These are phyloP conservation scores for Zaprionus inermis DNA, from an alignment of 1,140 invertebrate species.

Conservation along the genomic window DNA sequence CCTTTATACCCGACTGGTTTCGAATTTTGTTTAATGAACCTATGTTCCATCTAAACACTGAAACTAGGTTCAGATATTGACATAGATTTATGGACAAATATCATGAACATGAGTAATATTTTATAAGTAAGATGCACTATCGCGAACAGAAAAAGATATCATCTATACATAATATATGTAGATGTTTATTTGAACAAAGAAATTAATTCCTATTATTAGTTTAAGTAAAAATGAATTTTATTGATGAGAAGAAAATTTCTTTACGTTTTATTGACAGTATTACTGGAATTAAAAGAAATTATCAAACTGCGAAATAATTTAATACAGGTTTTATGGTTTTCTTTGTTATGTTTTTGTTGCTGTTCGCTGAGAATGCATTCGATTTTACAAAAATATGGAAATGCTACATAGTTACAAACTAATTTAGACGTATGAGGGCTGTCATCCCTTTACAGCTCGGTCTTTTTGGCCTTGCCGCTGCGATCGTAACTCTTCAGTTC, in stretches of 20 bases:
- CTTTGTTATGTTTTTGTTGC: constrained; percentile 36
- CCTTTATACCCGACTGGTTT: constrained; percentile 63
- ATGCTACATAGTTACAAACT: constrained; percentile 65
- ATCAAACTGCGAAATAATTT: constrained; percentile 75
- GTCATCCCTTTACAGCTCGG: constrained; percentile 72
- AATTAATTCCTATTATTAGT: background rate
- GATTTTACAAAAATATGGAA: constrained; percentile 83
- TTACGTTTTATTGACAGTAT: constrained; percentile 66
- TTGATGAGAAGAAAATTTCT: constrained; percentile 45
- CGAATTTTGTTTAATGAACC: constrained; percentile 32
- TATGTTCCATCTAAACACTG: background rate
- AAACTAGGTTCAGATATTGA: background rate
- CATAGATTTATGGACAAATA: background rate
- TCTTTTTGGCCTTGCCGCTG: constrained; percentile 93
- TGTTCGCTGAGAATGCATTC: constrained; percentile 70
- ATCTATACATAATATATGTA: background rate
- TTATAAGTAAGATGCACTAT: background rate
- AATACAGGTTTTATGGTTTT: constrained; percentile 63
- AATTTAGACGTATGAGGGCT: constrained; percentile 35
- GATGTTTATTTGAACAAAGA: background rate
- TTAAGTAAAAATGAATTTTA: background rate
- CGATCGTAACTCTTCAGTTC: constrained; percentile 95
- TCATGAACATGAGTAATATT: background rate
- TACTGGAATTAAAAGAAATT: constrained; percentile 40
- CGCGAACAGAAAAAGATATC: background rate